Evolutionary conservation across 2,113 vertebrate genomes (phyloP).

Genomic region (Dipodomys merriami): DNA sequence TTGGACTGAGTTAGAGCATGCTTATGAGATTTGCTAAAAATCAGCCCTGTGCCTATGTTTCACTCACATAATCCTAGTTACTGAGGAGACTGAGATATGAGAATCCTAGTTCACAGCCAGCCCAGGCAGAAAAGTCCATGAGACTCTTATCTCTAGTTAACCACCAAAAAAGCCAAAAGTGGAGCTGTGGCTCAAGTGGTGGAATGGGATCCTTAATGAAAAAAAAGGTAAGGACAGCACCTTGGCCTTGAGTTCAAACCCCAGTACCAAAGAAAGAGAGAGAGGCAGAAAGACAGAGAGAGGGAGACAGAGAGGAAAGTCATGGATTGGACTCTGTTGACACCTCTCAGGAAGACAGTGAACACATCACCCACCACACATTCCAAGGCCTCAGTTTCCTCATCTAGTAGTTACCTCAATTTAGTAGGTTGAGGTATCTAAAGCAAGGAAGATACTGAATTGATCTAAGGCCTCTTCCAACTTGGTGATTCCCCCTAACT

Average conservation of each 20-base stretch:
- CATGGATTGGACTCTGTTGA: not conserved
- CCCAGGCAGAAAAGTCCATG: too few species aligned
- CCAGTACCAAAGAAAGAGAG: not conserved
- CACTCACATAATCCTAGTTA: too few species aligned
- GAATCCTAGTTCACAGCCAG: too few species aligned
- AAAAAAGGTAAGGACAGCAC: too few species aligned
- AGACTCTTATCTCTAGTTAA: too few species aligned
- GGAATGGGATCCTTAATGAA: too few species aligned
- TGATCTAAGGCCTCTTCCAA: not conserved
- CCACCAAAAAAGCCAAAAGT: too few species aligned
- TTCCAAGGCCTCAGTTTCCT: not conserved
- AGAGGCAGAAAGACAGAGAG: not conserved
- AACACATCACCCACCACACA: not conserved
- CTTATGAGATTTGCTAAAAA: conserved; percentile 60
- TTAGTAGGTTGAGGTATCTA: not conserved
- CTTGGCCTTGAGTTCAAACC: too few species aligned
- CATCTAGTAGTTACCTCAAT: not conserved
- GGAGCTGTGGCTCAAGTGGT: too few species aligned
- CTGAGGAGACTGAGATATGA: too few species aligned
- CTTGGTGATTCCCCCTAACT: not conserved
- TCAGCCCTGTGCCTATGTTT: not conserved
- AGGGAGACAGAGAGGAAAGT: not conserved
- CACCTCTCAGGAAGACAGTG: too few species aligned
- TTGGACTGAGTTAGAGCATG: not conserved
- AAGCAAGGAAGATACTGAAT: not conserved